These are phyloP conservation scores for Gouania willdenowi DNA, from an alignment of 2,797 vertebrate species.

Conservation along the genomic window DNA sequence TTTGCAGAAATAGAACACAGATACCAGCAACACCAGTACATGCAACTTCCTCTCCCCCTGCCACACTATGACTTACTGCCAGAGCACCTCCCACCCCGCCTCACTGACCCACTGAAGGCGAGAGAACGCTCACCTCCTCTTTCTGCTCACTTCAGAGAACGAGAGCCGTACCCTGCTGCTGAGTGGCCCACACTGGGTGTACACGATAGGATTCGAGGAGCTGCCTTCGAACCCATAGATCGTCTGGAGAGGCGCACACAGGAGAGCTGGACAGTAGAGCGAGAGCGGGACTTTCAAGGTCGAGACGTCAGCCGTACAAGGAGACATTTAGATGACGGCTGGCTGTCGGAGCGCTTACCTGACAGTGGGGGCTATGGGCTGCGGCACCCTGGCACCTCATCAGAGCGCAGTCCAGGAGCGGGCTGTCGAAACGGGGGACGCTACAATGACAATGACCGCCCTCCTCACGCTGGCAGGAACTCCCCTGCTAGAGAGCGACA, in stretches of 20 bases:
- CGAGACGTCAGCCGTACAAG: slow-evolving; percentile 85
- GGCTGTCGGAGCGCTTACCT: slow-evolving; percentile 85
- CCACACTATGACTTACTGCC: slow-evolving; percentile 85
- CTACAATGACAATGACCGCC: slow-evolving; percentile 83
- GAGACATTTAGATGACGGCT: slow-evolving; percentile 80
- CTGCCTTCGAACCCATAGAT: slow-evolving; percentile 83
- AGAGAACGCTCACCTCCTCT: slow-evolving; percentile 88
- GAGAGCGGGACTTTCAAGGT: slow-evolving; percentile 79
- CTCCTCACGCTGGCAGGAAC: slow-evolving; percentile 75
- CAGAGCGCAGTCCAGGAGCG: slow-evolving; percentile 82
- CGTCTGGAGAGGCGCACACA: slow-evolving; percentile 79
- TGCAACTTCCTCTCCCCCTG: slow-evolving; percentile 86
- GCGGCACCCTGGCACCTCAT: slow-evolving; percentile 81
- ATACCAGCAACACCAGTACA: slow-evolving; percentile 81
- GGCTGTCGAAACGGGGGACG: too few species aligned
- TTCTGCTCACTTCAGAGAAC: slow-evolving; percentile 85
- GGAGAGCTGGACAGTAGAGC: slow-evolving; percentile 87
- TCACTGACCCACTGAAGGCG: slow-evolving; percentile 81
- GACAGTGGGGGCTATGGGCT: slow-evolving; percentile 77
- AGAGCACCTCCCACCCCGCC: slow-evolving; percentile 83
- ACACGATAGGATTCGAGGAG: slow-evolving; percentile 83
- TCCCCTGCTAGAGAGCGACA: slow-evolving; percentile 81
- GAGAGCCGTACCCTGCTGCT: slow-evolving; percentile 81
- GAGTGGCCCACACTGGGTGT: slow-evolving; percentile 86
- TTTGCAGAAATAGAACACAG: slow-evolving; percentile 94